Conservation (phyloP, 2,113 vertebrate genomes). For the Eulemur rufifrons region DNA sequence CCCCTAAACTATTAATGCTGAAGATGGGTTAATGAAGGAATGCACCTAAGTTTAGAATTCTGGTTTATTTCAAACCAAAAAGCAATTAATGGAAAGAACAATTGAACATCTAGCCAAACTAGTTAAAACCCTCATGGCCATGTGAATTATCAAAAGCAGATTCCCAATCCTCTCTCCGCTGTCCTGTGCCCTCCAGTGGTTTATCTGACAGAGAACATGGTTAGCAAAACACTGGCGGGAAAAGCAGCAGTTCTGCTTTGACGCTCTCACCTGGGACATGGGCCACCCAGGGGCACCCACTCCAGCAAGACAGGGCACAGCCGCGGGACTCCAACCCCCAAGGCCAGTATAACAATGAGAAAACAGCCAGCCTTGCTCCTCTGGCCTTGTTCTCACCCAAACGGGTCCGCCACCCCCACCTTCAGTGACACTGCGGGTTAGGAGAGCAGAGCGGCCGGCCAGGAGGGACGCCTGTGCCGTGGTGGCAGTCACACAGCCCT, state of each 20-base stretch:
- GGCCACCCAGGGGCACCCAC: not conserved
- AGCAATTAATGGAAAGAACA: not conserved
- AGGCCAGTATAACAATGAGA: not conserved
- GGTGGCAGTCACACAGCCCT: conserved; percentile 82
- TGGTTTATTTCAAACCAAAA: not conserved
- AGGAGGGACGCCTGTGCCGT: conserved; percentile 76
- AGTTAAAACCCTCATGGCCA: not conserved
- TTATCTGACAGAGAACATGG: conserved; percentile 33
- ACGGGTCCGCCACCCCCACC: not conserved
- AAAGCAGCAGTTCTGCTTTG: not conserved
- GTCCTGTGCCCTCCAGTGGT: not conserved
- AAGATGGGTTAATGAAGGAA: not conserved
- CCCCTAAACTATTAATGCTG: not conserved
- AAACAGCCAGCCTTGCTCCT: conserved; percentile 65
- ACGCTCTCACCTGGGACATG: not conserved
- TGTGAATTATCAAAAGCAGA: conserved; percentile 4
- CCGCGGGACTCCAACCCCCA: conserved; percentile 62
- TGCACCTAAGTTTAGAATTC: not conserved
- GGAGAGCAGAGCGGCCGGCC: conserved; percentile 75
- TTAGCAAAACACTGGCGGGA: not conserved
- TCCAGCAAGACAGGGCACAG: not conserved
- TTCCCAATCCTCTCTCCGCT: not conserved
- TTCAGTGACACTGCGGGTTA: conserved; percentile 74
- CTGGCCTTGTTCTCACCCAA: conserved; percentile 75
- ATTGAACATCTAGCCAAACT: not conserved